Conservation (phyloP, 1,140 invertebrate species). For the Hypothenemus hampei region DNA sequence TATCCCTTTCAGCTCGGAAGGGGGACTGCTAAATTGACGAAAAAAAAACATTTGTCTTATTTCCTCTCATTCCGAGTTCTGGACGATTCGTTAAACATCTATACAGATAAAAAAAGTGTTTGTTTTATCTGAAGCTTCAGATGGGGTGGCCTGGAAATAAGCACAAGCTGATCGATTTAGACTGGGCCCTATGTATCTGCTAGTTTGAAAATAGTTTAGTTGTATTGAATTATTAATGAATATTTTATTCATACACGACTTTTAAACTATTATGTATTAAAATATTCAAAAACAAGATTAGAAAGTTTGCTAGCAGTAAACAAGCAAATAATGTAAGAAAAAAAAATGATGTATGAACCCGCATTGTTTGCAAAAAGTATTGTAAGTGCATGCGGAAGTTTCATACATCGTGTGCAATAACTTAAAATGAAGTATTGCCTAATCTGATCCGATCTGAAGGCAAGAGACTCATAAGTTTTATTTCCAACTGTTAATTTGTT, state of each 20-base stretch:
- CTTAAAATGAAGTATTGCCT: slow-evolving; percentile 7
- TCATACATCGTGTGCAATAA: slow-evolving; percentile 1
- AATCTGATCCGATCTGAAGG: slow-evolving; percentile 6
- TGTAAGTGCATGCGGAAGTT: too few species aligned
- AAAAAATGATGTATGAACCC: too few species aligned
- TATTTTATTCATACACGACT: too few species aligned
- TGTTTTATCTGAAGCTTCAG: slow-evolving; percentile 1
- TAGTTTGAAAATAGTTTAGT: background rate
- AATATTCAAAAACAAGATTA: too few species aligned
- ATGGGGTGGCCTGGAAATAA: slow-evolving; percentile 1
- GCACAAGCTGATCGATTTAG: slow-evolving; percentile 4
- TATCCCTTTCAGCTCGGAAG: too few species aligned
- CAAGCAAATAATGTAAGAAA: too few species aligned
- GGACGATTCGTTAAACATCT: slow-evolving; percentile 4
- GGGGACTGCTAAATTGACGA: too few species aligned
- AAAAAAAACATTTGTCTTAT: background rate
- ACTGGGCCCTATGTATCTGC: background rate
- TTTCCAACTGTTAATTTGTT: slow-evolving; percentile 1
- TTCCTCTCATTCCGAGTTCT: background rate
- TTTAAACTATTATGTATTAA: too few species aligned
- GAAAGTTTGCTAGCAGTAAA: too few species aligned
- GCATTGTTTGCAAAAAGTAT: too few species aligned
- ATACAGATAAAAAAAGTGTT: slow-evolving; percentile 3
- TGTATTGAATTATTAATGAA: background rate
- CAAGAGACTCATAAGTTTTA: slow-evolving; percentile 8